Percentiles rank a stretch among this genome's conserved stretches.
phyloP scores from a whole-genome alignment of 2,797 vertebrate species.

The Borostomias antarcticus region DNA sequence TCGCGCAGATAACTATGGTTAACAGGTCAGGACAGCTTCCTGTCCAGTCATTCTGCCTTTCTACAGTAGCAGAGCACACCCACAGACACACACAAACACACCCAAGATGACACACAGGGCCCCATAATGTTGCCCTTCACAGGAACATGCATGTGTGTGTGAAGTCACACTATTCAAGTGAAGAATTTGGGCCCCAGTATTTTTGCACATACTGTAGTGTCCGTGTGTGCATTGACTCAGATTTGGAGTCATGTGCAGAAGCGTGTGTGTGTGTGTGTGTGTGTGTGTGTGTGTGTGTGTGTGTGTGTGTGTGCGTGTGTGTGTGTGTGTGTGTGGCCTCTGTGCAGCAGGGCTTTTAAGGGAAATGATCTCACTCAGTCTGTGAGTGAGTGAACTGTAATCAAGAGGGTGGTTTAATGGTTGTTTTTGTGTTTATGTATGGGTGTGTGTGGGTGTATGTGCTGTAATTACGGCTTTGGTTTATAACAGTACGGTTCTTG shows the following conservation, averaged over 20 bases:
- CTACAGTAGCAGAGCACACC: background rate
- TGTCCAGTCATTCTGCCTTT: background rate
- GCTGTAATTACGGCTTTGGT: constrained; percentile 31
- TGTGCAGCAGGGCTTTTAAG: background rate
- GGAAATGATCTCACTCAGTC: background rate
- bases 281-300: constrained; percentile 1
- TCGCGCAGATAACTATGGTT: no score
- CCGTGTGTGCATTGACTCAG: background rate
- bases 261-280: constrained; percentile 4
- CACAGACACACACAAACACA: constrained; percentile 9
- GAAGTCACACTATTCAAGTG: background rate
- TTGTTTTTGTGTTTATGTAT: constrained; percentile 31
- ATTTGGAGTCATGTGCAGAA: no score
- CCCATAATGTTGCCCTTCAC: no score
- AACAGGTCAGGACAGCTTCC: no score
- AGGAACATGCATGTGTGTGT: background rate
- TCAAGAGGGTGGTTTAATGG: constrained; percentile 31
- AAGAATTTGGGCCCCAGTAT: constrained; percentile 1
- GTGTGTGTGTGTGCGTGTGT: background rate
- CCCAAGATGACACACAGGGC: background rate
- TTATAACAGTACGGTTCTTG: constrained; percentile 25
- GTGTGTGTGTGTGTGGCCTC: constrained; percentile 3
- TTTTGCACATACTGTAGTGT: background rate
- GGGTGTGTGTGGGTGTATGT: constrained; percentile 23
- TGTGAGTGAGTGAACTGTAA: constrained; percentile 7